phyloP scores from a whole-genome alignment of 2,113 vertebrate species.

The Dromas ardeola region DNA sequence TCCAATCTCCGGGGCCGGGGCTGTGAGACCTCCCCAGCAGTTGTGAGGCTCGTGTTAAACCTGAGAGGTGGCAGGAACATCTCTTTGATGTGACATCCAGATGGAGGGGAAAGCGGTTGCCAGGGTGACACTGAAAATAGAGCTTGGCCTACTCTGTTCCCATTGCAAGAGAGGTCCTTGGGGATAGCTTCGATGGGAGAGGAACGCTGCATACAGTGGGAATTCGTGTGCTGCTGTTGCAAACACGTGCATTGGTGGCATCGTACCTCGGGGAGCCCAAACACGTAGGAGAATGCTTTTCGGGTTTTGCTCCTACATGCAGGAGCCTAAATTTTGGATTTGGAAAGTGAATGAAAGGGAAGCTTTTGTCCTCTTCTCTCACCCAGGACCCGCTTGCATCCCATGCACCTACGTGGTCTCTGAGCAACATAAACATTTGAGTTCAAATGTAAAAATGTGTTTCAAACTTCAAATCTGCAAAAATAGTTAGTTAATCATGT shows the following conservation, averaged over 20 bases:
- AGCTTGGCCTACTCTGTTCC: background rate
- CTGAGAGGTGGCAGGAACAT: background rate
- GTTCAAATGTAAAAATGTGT: background rate
- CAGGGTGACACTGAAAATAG: constrained; percentile 24
- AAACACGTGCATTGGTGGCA: background rate
- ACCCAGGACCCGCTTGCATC: background rate
- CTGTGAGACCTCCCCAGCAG: background rate
- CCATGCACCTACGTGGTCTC: background rate
- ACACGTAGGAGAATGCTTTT: background rate
- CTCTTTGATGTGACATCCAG: constrained; percentile 22
- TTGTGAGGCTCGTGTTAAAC: background rate
- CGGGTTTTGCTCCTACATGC: background rate
- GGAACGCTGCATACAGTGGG: background rate
- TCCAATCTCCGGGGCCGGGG: background rate
- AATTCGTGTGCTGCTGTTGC: background rate
- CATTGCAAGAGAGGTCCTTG: background rate
- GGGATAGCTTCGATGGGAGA: background rate
- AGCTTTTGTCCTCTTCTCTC: background rate
- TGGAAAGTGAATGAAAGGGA: background rate
- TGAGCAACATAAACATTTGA: background rate
- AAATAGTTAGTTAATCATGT: background rate
- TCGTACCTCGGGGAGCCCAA: background rate
- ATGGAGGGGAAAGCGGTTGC: background rate
- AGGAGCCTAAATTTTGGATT: background rate
- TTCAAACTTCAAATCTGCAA: background rate